Evolutionary conservation across 2,888 invertebrate species (phyloP).

Genomic region (Trachelus tabidus): DNA sequence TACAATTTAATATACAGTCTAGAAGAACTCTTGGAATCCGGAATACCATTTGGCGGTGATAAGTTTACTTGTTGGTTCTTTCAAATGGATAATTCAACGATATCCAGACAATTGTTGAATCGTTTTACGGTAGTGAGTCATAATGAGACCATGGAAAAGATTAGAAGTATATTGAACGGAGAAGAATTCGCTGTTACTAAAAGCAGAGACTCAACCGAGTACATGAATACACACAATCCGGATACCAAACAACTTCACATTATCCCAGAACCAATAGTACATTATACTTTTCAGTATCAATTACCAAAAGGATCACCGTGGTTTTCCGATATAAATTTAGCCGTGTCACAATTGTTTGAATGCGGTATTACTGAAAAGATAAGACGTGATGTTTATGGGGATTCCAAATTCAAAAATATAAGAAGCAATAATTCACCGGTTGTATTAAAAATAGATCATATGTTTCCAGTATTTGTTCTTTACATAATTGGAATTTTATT

Average conservation of each 20-base stretch:
- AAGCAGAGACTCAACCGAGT: not conserved
- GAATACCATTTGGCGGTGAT: not conserved
- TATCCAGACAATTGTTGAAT: not conserved
- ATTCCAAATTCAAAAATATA: too few relatives aligned
- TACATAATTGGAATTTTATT: not conserved
- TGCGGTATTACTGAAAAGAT: not conserved
- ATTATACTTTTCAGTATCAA: not conserved
- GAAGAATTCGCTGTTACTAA: not conserved
- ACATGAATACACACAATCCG: not conserved
- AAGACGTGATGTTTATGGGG: too few relatives aligned
- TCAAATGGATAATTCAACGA: not conserved
- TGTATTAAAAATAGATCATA: not conserved
- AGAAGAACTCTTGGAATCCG: not conserved
- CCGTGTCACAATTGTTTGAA: not conserved
- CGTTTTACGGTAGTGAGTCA: not conserved
- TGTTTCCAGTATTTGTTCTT: not conserved
- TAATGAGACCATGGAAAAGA: not conserved
- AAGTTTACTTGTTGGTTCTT: not conserved
- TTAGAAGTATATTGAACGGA: not conserved
- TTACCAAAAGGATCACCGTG: not conserved
- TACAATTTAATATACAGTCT: not conserved
- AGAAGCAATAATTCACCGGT: not conserved
- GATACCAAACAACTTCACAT: not conserved
- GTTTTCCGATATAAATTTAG: not conserved
- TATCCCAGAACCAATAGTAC: slow-evolving; percentile 1